Conservation (phyloP, 2,888 invertebrate species). For the Tyria jacobaeae region DNA sequence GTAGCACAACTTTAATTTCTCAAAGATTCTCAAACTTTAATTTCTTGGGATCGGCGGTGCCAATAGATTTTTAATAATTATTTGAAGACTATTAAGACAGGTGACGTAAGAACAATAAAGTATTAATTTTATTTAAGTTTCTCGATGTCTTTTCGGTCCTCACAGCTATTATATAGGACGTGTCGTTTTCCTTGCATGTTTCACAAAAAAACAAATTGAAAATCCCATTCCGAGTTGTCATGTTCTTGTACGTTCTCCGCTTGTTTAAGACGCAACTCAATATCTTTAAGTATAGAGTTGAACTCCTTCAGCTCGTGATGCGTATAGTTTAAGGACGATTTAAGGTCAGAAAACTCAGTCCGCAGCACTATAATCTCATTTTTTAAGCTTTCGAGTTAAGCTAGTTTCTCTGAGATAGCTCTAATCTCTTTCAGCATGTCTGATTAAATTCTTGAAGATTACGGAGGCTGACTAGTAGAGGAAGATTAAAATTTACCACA, state of each 20-base stretch:
- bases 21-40: too few relatives aligned
- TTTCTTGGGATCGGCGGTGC: background rate
- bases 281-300: slow-evolving; percentile 6
- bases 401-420: slow-evolving; percentile 10
- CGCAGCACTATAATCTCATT: slow-evolving; percentile 9
- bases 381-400: slow-evolving; percentile 11
- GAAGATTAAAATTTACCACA: slow-evolving; percentile 9
- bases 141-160: background rate
- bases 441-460: slow-evolving; percentile 8
- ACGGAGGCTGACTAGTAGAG: background rate
- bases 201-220: background rate
- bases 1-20: too few relatives aligned
- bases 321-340: slow-evolving; percentile 7
- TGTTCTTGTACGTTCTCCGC: slow-evolving; percentile 7
- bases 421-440: slow-evolving; percentile 9
- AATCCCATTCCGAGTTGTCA: background rate
- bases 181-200: background rate
- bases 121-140: background rate
- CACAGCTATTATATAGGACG: background rate
- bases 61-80: background rate
- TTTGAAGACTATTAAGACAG: too few relatives aligned
- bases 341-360: slow-evolving; percentile 12
- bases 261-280: slow-evolving; percentile 6
- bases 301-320: slow-evolving; percentile 12
- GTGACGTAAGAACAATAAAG: background rate